Evolutionary conservation across 2,888 invertebrate species (phyloP), one percentile per base, ranked within the genome.

Genomic region (Helicoverpa assulta): DNA sequence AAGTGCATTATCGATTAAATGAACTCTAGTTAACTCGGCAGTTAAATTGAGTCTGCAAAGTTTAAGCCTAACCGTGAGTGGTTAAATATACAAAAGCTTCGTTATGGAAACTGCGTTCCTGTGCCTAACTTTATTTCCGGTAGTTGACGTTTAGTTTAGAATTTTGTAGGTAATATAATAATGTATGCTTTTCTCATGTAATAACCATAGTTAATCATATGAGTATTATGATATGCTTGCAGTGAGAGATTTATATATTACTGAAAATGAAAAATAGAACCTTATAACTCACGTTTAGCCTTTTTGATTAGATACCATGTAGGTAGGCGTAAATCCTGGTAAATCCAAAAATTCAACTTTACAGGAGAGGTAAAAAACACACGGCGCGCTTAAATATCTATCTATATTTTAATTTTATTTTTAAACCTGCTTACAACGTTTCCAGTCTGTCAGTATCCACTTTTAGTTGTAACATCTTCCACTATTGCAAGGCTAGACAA

Each of bases 401-500:
- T n/a, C n/a, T n/a, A n/a, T n/a, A n/a, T n/a, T n/a, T 1, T 10
- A 1, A 33, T 2, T 33, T 12, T 14, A 7, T 0, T 65, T 51
- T 29, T 19, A 66, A 5, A 33, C 1, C n/a, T 6, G 8, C 29
- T 51, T 55, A 12, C 0, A 51, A 40, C 40, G 0, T 60, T 68
- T 59, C n/a, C 68, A 40, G 68, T 60, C 70, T 18, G n/a, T 60
- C 18, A 66, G 16, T 33, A 26, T n/a, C 53, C 50, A n/a, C 21
- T 55, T 63, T 53, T 54, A 67, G 63, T 67, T 73, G 40, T 71
- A 77, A 83, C 78, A 75, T 76, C 53, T 70, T 50, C 68, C 51
- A 68, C 60, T 64, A 80, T 73, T 79, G 76, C 81, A 74, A 1
- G 76, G 68, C 80, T 61, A 63, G 70, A 80, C 69, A 7, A 5